Conservation (phyloP, 2,113 vertebrate species). For the Ardeotis arabs region DNA sequence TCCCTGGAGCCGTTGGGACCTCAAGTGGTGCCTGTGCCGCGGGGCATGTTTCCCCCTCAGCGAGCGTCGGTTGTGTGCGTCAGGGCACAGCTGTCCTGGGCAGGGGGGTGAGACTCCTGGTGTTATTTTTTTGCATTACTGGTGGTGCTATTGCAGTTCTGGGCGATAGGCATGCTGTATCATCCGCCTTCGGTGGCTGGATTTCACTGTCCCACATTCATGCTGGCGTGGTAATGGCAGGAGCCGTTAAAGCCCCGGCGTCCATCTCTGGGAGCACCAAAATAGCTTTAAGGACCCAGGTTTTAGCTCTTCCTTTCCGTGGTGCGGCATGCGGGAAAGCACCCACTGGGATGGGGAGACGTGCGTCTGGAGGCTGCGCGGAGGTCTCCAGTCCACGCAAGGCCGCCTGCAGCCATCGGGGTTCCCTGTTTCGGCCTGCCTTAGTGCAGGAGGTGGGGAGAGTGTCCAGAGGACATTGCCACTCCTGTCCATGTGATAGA, state of each 20-base stretch:
- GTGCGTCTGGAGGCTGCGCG: background rate
- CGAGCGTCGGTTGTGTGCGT: accelerated
- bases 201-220: background rate
- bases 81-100: background rate
- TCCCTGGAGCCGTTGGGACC: accelerated
- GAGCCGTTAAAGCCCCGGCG: background rate
- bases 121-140: background rate
- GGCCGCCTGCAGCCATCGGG: accelerated
- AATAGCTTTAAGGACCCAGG: background rate
- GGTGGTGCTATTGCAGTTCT: background rate
- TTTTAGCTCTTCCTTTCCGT: background rate
- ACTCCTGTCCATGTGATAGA: accelerated
- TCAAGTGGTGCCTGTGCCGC: accelerated
- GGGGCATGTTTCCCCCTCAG: background rate
- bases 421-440: accelerated
- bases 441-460: accelerated
- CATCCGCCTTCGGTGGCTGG: accelerated
- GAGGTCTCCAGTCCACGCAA: background rate
- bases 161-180: no score
- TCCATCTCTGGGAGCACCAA: background rate
- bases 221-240: accelerated
- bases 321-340: background rate
- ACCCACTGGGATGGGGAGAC: no score
- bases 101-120: background rate
- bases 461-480: accelerated